These are phyloP conservation scores for Scrobipalpa atriplicella DNA, from an alignment of 2,888 invertebrate species.

Conservation along the genomic window DNA sequence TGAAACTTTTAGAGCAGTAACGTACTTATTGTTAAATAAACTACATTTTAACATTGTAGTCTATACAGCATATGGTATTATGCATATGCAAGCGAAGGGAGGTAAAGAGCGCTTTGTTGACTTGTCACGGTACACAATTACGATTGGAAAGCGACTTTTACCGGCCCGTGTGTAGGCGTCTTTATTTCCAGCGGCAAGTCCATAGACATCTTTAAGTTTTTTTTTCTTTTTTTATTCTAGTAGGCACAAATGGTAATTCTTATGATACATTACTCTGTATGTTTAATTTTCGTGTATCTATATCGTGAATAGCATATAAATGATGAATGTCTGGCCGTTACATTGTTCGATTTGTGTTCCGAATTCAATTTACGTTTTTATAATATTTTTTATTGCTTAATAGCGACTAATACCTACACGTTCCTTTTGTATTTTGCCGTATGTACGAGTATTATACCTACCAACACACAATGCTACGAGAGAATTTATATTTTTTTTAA, in stretches of 20 bases:
- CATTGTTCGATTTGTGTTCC: constrained; percentile 24
- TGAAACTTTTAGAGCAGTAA: not conserved
- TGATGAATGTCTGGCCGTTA: constrained; percentile 36
- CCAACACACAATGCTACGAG: too few species aligned
- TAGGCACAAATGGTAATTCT: constrained; percentile 46
- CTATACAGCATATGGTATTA: constrained; percentile 11
- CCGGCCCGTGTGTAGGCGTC: constrained; percentile 64
- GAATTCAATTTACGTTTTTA: constrained; percentile 11
- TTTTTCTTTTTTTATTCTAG: constrained; percentile 48
- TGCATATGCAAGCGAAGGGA: constrained; percentile 33
- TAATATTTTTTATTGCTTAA: not conserved
- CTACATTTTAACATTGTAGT: constrained; percentile 13
- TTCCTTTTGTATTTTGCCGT: not conserved
- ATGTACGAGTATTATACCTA: not conserved
- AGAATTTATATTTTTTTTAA: too few species aligned
- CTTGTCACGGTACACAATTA: constrained; percentile 61
- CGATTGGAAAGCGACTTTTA: constrained; percentile 74
- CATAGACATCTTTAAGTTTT: constrained; percentile 46
- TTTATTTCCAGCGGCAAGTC: constrained; percentile 58
- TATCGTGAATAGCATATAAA: constrained; percentile 27
- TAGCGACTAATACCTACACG: not conserved
- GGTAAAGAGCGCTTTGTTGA: constrained; percentile 54
- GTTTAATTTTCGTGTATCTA: constrained; percentile 45
- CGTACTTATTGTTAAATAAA: constrained; percentile 19
- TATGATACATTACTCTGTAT: constrained; percentile 58